Evolutionary conservation across 2,113 vertebrate species (phyloP).

Genomic region (Carollia perspicillata): DNA sequence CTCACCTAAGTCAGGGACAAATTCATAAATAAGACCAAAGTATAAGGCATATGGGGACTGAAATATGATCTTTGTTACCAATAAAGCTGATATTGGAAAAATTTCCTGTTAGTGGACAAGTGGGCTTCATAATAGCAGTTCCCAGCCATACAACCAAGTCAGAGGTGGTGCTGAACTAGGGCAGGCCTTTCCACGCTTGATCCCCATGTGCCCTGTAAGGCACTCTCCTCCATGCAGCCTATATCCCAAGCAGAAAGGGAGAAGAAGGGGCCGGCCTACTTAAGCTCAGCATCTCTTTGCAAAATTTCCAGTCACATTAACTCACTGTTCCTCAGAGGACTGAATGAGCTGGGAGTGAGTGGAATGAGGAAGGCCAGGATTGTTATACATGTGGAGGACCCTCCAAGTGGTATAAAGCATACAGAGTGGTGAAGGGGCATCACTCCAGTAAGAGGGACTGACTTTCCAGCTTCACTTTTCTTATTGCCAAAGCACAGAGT

Average conservation of each 20-base stretch:
- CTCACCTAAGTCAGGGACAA: not conserved
- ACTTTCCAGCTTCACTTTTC: not conserved
- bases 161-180: not conserved
- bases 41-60: not conserved
- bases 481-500: not conserved
- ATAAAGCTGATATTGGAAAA: not conserved
- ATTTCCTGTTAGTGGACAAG: not conserved
- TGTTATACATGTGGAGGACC: not conserved
- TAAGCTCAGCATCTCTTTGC: not conserved
- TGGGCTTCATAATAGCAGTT: not conserved
- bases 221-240: not conserved
- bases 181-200: not conserved
- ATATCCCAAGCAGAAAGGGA: not conserved
- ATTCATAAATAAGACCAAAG: not conserved
- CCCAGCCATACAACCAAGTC: not conserved
- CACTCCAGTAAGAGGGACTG: not conserved
- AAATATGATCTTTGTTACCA: not conserved
- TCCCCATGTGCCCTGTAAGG: too few species aligned
- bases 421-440: not conserved
- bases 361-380: not conserved
- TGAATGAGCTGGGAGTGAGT: not conserved
- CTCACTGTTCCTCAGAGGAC: not conserved
- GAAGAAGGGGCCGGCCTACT: not conserved
- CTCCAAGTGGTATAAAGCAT: not conserved
- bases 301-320: slow-evolving; percentile 1